Evolutionary conservation across 2,797 vertebrate genomes (phyloP).

Genomic region (Psittacula echo): DNA sequence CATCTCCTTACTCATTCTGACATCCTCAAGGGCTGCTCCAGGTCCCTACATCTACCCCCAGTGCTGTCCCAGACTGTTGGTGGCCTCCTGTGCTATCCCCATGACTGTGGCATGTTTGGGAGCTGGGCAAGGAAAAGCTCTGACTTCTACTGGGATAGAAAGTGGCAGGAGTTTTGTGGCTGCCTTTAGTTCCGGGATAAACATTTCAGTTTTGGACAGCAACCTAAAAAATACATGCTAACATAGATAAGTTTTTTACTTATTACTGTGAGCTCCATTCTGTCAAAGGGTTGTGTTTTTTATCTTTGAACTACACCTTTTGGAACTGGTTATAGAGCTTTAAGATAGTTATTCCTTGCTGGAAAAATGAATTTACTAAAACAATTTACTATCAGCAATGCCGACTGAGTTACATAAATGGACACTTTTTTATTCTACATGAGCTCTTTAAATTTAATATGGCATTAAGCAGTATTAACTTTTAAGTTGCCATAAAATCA

Average conservation of each 20-base stretch:
- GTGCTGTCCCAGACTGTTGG: neutral
- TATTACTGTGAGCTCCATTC: neutral
- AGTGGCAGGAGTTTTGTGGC: neutral
- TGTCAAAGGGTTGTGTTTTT: neutral
- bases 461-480: slow-evolving; percentile 68
- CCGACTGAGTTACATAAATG: neutral
- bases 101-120: neutral
- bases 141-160: neutral
- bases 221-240: neutral
- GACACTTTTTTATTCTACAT: neutral
- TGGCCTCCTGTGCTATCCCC: neutral
- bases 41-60: neutral
- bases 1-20: neutral
- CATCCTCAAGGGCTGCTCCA: neutral
- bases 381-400: neutral
- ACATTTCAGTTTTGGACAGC: neutral
- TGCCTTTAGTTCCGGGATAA: neutral
- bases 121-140: neutral
- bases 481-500: slow-evolving; percentile 76
- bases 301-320: neutral
- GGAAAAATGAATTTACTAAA: neutral
- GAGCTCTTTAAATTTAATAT: slow-evolving; percentile 61
- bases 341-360: neutral
- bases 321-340: neutral
- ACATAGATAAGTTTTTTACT: neutral